These are phyloP conservation scores for Brachyhypopomus gauderio DNA, from an alignment of 2,113 vertebrate species.

Conservation along the genomic window DNA sequence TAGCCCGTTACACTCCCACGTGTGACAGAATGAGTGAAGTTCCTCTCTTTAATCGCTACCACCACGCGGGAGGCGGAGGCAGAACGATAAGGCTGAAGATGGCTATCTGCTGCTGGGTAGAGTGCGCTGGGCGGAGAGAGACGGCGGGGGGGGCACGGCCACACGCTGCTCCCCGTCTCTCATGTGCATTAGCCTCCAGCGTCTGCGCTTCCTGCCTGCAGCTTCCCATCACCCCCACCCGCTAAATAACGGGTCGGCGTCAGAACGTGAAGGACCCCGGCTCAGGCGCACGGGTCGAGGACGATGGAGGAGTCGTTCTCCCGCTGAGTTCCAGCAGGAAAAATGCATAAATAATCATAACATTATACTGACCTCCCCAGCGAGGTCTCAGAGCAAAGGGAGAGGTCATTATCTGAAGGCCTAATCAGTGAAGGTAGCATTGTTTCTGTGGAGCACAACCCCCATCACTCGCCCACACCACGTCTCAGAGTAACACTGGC, in stretches of 20 bases:
- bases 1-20: neutral
- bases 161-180: neutral
- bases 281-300: neutral
- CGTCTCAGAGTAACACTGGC: too few relatives aligned
- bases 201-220: neutral
- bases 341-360: neutral
- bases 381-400: too few relatives aligned
- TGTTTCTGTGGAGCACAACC: too few relatives aligned
- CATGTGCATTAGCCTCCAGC: neutral
- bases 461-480: too few relatives aligned
- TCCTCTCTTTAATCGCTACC: conserved; percentile 15
- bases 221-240: conserved; percentile 58
- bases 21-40: conserved; percentile 23
- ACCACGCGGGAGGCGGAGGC: neutral
- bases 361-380: too few relatives aligned
- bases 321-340: neutral
- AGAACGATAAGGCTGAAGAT: conserved; percentile 10
- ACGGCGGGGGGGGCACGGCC: neutral
- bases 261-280: neutral
- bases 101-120: conserved; percentile 22
- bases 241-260: conserved; percentile 62
- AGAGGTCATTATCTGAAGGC: too few relatives aligned
- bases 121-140: neutral
- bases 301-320: neutral
- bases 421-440: too few relatives aligned